Evolutionary conservation across 92 coral and sea anemone genomes (phyloP), one percentile per base, ranked within the genome.

Genomic region (Virgularia gustaviana): DNA sequence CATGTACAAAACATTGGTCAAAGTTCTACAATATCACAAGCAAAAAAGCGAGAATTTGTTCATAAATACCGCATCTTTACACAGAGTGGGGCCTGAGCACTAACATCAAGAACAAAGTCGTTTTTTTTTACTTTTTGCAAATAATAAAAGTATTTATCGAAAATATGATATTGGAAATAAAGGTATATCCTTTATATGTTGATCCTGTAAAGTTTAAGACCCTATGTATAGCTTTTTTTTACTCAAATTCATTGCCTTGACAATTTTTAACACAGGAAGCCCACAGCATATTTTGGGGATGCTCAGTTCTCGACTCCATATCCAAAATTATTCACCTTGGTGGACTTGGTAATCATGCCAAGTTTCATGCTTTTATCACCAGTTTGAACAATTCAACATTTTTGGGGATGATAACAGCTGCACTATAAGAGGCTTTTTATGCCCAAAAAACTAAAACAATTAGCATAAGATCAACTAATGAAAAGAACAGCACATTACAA

Each of bases 311-410:
- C n/a, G 86, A 81, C 79, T 76, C 89, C 79, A 81, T 77, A 81
- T 85, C 84, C 3, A 9, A 37, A 78, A 66, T 9, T 81, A 58
- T 78, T 86, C 15, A 57, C 45, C 76, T 22, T 55, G 36, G 63
- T 35, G 70, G 44, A 41, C 60, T 82, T 79, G 65, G 77, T 34
- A 65, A 78, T 61, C 78, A 33, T 47, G 78, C 80, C 52, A 85
- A 63, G 72, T 81, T 77, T 81, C 83, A 75, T 85, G 70, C 89
- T 85, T 85, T 57, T 80, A 85, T 71, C 80, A 85, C 19, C 57
- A 85, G 76, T 64, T 42, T 67, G 89, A 81, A 85, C 80, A 66
- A 76, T 80, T 63, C 63, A 34, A 10, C 61, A 44, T 13, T 63
- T 81, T 81, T 81, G 60, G 70, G 79, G 86, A 31, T 70, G 58